A percentile compares a stretch with the other conserved stretches of the same genome.
Evolutionary conservation across 1,140 invertebrate genomes (phyloP).

Genomic region (Conus betulinus): DNA sequence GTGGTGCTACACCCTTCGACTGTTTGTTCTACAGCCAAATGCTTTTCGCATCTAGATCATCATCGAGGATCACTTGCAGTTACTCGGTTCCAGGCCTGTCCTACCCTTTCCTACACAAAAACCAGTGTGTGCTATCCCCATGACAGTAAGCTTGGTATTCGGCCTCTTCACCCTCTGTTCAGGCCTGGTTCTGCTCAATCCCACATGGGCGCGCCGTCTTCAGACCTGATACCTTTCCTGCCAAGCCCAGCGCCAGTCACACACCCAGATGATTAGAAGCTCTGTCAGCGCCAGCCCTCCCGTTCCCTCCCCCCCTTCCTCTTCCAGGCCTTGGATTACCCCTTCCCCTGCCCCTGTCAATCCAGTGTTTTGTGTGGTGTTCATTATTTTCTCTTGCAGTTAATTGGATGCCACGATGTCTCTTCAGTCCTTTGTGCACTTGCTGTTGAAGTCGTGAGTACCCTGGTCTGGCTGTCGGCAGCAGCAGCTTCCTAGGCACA

Average conservation of each 20-base stretch:
- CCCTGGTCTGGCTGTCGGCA: not conserved
- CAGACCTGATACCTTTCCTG: not conserved
- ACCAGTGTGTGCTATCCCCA: not conserved
- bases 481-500: not conserved
- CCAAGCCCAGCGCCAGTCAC: too few species aligned
- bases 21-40: too few species aligned
- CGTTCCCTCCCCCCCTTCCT: not conserved
- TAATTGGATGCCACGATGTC: not conserved
- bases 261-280: not conserved
- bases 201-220: not conserved
- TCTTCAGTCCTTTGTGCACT: not conserved
- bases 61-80: too few species aligned
- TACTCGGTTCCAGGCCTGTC: not conserved
- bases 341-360: not conserved
- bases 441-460: not conserved
- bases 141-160: not conserved
- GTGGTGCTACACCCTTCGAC: not conserved
- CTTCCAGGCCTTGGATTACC: not conserved
- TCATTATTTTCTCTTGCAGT: conserved; percentile 21
- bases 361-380: not conserved
- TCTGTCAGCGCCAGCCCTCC: not conserved
- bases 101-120: not conserved
- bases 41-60: too few species aligned
- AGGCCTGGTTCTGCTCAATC: not conserved
- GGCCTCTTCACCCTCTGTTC: not conserved